Conservation (phyloP, 2,113 vertebrate species). For the Cyanistes caeruleus region DNA sequence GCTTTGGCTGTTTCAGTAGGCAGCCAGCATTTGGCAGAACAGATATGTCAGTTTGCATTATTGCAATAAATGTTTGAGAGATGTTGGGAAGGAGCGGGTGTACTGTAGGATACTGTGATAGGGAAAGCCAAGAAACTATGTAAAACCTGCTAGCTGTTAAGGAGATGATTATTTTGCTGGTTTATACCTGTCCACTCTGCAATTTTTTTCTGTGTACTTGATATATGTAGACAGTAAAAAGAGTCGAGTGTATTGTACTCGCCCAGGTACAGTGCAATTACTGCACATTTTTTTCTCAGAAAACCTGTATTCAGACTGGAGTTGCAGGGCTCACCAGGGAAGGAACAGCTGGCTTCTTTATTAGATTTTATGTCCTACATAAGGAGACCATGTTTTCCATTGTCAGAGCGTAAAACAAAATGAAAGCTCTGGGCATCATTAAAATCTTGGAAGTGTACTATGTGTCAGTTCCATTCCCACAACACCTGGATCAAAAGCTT, state of each 20-base stretch:
- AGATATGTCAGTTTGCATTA: neutral
- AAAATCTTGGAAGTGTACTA: constrained; percentile 69
- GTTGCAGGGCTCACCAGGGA: constrained; percentile 72
- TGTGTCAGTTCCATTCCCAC: constrained; percentile 72
- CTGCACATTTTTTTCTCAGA: constrained; percentile 5
- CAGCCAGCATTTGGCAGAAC: neutral
- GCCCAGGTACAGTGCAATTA: constrained; percentile 29
- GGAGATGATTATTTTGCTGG: constrained; percentile 57
- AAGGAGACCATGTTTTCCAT: constrained; percentile 78
- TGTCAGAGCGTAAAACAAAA: constrained; percentile 78
- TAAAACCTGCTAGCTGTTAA: constrained; percentile 48
- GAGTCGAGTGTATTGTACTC: neutral
- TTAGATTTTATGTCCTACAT: constrained; percentile 81
- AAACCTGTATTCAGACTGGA: constrained; percentile 50
- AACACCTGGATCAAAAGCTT: constrained; percentile 74
- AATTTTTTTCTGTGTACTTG: constrained; percentile 13
- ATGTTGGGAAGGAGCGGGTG: neutral
- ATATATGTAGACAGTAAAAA: constrained; percentile 25
- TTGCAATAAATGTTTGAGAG: neutral
- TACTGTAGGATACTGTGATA: neutral
- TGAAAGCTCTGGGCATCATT: constrained; percentile 84
- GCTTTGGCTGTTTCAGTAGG: neutral
- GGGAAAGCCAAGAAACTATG: neutral
- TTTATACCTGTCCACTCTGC: constrained; percentile 55
- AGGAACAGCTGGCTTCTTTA: constrained; percentile 83